Evolutionary conservation across 2,113 vertebrate genomes (phyloP).

Genomic region (Pachyramphus minor): DNA sequence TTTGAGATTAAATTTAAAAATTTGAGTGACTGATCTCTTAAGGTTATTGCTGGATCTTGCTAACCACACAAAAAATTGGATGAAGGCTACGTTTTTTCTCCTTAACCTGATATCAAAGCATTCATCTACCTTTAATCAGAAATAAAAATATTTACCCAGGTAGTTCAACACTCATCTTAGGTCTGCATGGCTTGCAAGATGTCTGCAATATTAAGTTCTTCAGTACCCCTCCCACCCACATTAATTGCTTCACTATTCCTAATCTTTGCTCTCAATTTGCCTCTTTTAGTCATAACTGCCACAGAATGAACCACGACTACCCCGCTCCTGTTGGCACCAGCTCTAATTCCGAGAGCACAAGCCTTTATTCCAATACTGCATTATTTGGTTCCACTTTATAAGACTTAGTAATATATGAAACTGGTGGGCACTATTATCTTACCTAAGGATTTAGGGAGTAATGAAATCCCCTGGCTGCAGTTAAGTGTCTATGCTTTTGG

Average conservation of each 20-base stretch:
- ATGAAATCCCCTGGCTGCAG: neutral
- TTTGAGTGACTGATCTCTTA: neutral
- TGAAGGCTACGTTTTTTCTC: neutral
- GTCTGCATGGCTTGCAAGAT: neutral
- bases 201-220: neutral
- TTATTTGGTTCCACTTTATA: neutral
- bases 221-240: neutral
- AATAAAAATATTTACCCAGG: neutral
- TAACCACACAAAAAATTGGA: neutral
- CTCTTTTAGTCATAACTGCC: constrained; percentile 20
- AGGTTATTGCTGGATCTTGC: neutral
- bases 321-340: neutral
- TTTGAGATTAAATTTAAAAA: neutral
- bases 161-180: neutral
- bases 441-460: neutral
- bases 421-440: neutral
- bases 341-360: neutral
- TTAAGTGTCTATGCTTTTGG: neutral
- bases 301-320: neutral
- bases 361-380: neutral
- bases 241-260: neutral
- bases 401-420: neutral
- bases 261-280: neutral
- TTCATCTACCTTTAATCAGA: neutral
- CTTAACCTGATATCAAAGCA: neutral